Evolutionary conservation across 2,797 vertebrate species (phyloP).

Genomic region (Crax fasciolata): DNA sequence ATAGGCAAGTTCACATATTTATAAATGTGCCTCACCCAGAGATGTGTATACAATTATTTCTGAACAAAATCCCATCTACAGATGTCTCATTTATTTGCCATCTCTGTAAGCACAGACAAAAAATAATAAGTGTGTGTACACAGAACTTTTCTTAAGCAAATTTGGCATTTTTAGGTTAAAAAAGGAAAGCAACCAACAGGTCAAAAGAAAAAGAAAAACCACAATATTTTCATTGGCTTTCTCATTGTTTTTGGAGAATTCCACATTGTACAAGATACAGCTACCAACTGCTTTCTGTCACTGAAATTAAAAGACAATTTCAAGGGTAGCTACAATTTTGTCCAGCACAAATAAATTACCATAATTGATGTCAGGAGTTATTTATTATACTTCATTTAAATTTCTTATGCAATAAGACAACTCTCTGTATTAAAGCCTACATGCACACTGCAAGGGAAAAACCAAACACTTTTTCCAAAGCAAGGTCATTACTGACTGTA

Average conservation of each 20-base stretch:
- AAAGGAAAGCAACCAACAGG: background rate
- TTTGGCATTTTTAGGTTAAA: background rate
- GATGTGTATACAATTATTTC: background rate
- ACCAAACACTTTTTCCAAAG: background rate
- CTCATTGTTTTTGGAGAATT: background rate
- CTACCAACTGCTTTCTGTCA: background rate
- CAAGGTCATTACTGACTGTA: background rate
- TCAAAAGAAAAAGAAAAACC: background rate
- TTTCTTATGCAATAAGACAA: background rate
- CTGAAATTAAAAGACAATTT: background rate
- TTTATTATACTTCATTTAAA: background rate
- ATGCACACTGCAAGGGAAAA: background rate
- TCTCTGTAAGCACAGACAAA: background rate
- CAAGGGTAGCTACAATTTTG: background rate
- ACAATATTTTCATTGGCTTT: slow-evolving; percentile 18
- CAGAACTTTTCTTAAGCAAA: background rate
- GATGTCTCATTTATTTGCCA: background rate
- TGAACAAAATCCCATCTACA: background rate
- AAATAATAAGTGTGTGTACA: background rate
- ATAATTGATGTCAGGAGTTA: fast-evolving
- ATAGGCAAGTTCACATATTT: background rate
- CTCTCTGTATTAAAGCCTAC: background rate
- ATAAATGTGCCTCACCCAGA: background rate
- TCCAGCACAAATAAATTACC: background rate
- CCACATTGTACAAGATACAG: background rate